phyloP scores from a whole-genome alignment of 2,888 invertebrate species.

The Coleophora flavipennella region DNA sequence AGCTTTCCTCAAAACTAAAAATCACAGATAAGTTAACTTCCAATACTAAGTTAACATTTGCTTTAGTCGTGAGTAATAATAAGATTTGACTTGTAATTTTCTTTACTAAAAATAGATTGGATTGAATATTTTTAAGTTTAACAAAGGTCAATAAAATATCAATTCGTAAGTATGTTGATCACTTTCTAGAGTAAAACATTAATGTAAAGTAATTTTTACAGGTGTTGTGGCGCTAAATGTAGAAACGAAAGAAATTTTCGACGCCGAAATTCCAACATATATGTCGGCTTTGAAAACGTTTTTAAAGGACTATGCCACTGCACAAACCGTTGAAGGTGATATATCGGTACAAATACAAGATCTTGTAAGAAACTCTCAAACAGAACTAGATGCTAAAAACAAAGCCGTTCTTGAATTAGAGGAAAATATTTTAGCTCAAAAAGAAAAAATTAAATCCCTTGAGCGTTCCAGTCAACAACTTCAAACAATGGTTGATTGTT shows the following conservation, averaged over 20 bases:
- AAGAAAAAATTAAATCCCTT: constrained; percentile 33
- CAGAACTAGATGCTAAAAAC: constrained; percentile 33
- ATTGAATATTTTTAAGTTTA: too few species aligned
- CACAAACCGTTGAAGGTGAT: constrained; percentile 24
- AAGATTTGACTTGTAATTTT: too few species aligned
- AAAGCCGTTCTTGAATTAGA: constrained; percentile 38
- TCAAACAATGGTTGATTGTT: constrained; percentile 26
- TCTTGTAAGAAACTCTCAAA: constrained; percentile 28
- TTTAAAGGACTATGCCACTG: constrained; percentile 31
- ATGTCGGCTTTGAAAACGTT: constrained; percentile 48
- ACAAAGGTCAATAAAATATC: too few species aligned
- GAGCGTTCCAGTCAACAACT: constrained; percentile 38
- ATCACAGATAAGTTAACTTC: too few species aligned
- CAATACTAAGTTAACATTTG: too few species aligned
- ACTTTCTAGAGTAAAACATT: too few species aligned
- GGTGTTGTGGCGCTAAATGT: constrained; percentile 25
- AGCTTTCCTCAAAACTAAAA: too few species aligned
- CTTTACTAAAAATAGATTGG: too few species aligned
- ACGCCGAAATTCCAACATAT: constrained; percentile 49
- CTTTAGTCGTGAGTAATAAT: too few species aligned
- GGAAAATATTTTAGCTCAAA: constrained; percentile 30
- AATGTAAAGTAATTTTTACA: constrained; percentile 16
- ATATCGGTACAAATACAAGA: constrained; percentile 21
- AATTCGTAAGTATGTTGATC: too few species aligned
- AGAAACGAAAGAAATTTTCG: constrained; percentile 31